These are phyloP conservation scores for Sternarchorhynchus goeldii DNA, from an alignment of 2,797 vertebrate species.

Conservation along the genomic window DNA sequence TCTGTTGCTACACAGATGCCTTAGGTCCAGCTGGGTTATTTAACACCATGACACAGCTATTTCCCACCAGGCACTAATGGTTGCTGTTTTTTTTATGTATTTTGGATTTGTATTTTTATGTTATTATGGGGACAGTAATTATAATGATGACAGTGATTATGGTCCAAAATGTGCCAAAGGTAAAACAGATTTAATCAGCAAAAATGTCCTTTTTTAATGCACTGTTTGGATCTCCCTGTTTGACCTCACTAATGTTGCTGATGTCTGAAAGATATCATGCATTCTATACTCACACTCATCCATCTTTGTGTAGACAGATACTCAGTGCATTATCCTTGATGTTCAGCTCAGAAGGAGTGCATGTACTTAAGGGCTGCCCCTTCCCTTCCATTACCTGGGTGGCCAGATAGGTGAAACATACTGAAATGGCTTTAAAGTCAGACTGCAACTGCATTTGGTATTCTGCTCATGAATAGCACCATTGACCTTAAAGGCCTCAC, in stretches of 20 bases:
- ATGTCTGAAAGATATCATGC: slow-evolving; percentile 5
- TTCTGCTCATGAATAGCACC: slow-evolving; percentile 39
- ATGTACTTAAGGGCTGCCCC: slow-evolving; percentile 20
- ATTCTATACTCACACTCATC: slow-evolving; percentile 6
- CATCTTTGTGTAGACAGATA: neutral
- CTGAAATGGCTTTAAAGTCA: slow-evolving; percentile 36
- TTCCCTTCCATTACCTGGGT: slow-evolving; percentile 41
- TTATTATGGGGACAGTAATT: slow-evolving; percentile 71
- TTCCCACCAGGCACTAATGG: slow-evolving; percentile 68
- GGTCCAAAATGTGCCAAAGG: slow-evolving; percentile 65
- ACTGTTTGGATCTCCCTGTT: slow-evolving; percentile 56
- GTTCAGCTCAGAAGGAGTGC: slow-evolving; percentile 11
- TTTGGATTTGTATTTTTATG: slow-evolving; percentile 59
- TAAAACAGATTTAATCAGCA: slow-evolving; percentile 62
- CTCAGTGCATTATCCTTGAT: slow-evolving; percentile 27
- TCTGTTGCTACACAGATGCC: neutral
- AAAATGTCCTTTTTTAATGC: slow-evolving; percentile 58
- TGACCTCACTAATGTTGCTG: slow-evolving; percentile 25
- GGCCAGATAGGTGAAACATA: neutral
- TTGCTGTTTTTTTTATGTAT: slow-evolving; percentile 69
- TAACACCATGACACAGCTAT: slow-evolving; percentile 41
- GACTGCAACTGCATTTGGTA: slow-evolving; percentile 35
- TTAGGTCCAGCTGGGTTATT: slow-evolving; percentile 26
- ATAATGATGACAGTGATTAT: slow-evolving; percentile 70
- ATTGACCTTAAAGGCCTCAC: slow-evolving; percentile 50